These are phyloP conservation scores for Rapana venosa DNA, from an alignment of 2,888 invertebrate genomes.

Conservation along the genomic window DNA sequence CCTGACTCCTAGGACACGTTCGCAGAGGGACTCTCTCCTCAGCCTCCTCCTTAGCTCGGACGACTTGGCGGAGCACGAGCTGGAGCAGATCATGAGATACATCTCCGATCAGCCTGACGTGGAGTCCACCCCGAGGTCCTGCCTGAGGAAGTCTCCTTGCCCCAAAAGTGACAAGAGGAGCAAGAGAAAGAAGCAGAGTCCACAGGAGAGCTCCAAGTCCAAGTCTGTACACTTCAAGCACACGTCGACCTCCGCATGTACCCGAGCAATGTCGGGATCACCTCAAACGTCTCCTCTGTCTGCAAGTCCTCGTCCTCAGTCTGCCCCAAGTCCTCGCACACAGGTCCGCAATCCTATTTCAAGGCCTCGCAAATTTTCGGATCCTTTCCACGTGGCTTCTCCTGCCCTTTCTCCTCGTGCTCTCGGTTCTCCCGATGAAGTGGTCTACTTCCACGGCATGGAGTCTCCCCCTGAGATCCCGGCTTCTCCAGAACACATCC, in stretches of 20 bases:
- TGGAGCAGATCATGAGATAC: slow-evolving; percentile 12
- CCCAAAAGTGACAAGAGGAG: background rate
- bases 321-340: background rate
- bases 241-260: background rate
- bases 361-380: background rate
- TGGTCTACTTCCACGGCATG: background rate
- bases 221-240: slow-evolving; percentile 1
- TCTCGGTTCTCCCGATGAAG: slow-evolving; percentile 10
- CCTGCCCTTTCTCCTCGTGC: background rate
- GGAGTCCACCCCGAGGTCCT: background rate
- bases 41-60: background rate
- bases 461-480: slow-evolving; percentile 18
- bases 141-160: background rate
- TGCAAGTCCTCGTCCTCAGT: background rate
- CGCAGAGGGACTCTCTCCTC: slow-evolving; percentile 20
- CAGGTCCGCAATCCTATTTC: background rate
- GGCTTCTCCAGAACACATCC: slow-evolving; percentile 8
- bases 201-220: slow-evolving; percentile 6
- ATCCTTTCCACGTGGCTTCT: slow-evolving; percentile 28
- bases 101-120: background rate
- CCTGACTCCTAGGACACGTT: slow-evolving; percentile 15
- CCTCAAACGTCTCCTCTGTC: background rate
- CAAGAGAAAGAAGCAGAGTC: background rate
- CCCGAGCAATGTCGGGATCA: background rate
- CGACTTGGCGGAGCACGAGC: slow-evolving; percentile 23